Conservation (phyloP, 2,888 invertebrate genomes). For the Amiota minor region DNA sequence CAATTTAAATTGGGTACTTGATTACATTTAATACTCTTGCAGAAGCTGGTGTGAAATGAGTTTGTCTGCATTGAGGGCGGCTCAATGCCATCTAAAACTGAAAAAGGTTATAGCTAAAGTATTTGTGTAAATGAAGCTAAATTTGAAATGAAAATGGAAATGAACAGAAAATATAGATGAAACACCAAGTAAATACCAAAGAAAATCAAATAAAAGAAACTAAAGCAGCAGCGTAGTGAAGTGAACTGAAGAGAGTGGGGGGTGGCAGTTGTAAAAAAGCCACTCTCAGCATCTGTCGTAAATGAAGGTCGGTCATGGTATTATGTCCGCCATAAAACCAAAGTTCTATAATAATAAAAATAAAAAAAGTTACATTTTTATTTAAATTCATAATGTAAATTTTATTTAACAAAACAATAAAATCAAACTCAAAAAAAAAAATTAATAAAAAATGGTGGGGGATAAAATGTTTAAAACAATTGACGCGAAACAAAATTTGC, state of each 20-base stretch:
- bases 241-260: not conserved
- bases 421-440: slow-evolving; percentile 10
- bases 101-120: too few relatives aligned
- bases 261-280: not conserved
- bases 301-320: too few relatives aligned
- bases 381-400: slow-evolving; percentile 62
- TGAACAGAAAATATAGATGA: slow-evolving; percentile 1
- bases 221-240: not conserved
- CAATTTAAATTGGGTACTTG: slow-evolving; percentile 7
- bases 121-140: not conserved
- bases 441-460: not conserved
- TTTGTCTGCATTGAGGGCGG: not conserved
- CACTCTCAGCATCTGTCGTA: too few relatives aligned
- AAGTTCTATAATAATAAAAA: not conserved
- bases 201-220: not conserved
- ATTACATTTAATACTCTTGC: slow-evolving; percentile 4
- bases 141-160: not conserved
- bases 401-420: slow-evolving; percentile 43
- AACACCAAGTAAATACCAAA: not conserved
- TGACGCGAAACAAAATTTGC: slow-evolving; percentile 62
- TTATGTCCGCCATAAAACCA: too few relatives aligned
- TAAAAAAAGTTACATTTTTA: slow-evolving; percentile 24
- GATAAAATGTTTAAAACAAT: slow-evolving; percentile 35
- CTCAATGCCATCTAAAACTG: too few relatives aligned
- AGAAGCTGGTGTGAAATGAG: not conserved